phyloP scores from a whole-genome alignment of 2,113 vertebrate genomes.

The Ochotona curzoniae region DNA sequence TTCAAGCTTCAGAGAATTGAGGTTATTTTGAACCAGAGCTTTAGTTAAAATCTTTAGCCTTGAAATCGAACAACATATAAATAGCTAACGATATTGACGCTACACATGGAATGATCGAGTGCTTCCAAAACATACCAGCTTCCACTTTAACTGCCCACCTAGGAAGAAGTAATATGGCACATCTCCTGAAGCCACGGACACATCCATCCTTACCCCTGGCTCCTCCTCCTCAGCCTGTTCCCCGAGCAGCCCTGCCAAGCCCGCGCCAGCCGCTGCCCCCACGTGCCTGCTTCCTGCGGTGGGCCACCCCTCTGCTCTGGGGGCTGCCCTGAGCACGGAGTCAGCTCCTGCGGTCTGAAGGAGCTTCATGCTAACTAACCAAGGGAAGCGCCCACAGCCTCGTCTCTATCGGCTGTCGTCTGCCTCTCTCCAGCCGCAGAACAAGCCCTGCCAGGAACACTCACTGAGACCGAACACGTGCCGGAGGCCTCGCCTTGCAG shows the following conservation, averaged over 20 bases:
- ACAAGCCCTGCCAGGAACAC: too few relatives aligned
- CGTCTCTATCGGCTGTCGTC: too few relatives aligned
- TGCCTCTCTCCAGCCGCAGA: too few relatives aligned
- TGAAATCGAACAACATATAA: background rate
- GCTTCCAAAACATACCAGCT: background rate
- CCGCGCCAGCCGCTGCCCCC: background rate
- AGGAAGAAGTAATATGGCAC: background rate
- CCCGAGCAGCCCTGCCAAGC: rapidly evolving
- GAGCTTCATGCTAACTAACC: too few relatives aligned
- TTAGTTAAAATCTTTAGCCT: conserved; percentile 13
- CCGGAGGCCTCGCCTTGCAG: too few relatives aligned
- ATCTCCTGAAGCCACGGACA: background rate
- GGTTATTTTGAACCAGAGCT: conserved; percentile 7
- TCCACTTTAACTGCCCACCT: background rate
- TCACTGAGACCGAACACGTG: too few relatives aligned
- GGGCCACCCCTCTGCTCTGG: too few relatives aligned
- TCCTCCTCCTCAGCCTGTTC: background rate
- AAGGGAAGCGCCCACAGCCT: too few relatives aligned
- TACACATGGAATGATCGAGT: background rate
- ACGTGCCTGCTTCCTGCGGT: too few relatives aligned
- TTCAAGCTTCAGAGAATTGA: conserved; percentile 16
- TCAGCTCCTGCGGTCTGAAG: too few relatives aligned
- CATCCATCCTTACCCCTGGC: too few relatives aligned
- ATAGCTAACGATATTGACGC: background rate
- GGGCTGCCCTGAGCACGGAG: too few relatives aligned